Evolutionary conservation across 1,140 invertebrate species (phyloP).

Genomic region (Brachystomella parvula): DNA sequence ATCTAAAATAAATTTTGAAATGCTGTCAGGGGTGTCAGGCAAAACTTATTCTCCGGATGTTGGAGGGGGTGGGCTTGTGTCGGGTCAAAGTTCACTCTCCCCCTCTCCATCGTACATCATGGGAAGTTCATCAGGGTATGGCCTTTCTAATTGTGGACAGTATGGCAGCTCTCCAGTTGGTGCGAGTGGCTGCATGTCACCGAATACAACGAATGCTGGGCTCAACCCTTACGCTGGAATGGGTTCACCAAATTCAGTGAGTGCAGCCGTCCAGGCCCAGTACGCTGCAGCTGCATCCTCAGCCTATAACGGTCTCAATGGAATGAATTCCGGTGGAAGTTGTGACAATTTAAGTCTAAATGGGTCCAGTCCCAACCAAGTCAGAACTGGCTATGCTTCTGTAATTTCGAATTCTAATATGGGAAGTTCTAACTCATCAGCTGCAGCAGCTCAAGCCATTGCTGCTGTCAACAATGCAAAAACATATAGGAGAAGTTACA

Average conservation of each 20-base stretch:
- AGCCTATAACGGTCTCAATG: conserved; percentile 25
- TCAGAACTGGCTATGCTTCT: conserved; percentile 46
- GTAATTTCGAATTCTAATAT: conserved; percentile 50
- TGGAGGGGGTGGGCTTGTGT: conserved; percentile 11
- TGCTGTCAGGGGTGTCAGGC: neutral
- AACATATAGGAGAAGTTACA: conserved; percentile 85
- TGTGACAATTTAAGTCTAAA: conserved; percentile 38
- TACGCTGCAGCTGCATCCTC: neutral
- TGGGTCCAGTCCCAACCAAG: conserved; percentile 31
- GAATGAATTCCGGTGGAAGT: conserved; percentile 25
- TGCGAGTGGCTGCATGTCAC: conserved; percentile 28
- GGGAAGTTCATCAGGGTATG: conserved; percentile 13
- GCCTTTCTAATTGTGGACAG: conserved; percentile 26
- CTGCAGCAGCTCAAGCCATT: conserved; percentile 41
- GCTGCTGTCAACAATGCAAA: conserved; percentile 70
- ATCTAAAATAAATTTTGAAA: neutral
- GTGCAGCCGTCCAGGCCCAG: neutral
- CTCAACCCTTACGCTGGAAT: conserved; percentile 28
- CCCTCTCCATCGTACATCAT: conserved; percentile 31
- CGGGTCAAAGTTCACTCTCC: conserved; percentile 29
- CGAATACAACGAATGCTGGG: conserved; percentile 8
- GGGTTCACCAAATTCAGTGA: conserved; percentile 21
- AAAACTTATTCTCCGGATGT: conserved; percentile 7
- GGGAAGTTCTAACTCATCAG: conserved; percentile 44
- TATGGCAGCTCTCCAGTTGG: conserved; percentile 22